A percentile compares a stretch with the other conserved stretches of the same genome.
Conservation (phyloP, 2,888 invertebrate species). For the Lasioglossum leucozonium region DNA sequence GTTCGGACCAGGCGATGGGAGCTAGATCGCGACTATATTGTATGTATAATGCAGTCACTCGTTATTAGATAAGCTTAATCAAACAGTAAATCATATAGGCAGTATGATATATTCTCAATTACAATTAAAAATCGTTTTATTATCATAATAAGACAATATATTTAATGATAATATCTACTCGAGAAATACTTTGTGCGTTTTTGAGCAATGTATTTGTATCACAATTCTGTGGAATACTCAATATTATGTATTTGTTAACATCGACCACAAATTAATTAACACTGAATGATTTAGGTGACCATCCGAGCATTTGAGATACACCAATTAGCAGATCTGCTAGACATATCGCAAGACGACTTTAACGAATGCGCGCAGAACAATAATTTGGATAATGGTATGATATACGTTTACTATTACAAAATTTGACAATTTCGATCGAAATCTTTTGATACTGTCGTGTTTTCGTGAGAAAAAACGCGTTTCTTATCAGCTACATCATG, state of each 20-base stretch:
- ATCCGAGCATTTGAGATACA: background rate
- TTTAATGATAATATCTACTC: no score
- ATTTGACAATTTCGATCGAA: background rate
- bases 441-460: no score
- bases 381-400: background rate
- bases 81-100: no score
- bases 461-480: no score
- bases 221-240: background rate
- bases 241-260: background rate
- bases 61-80: no score
- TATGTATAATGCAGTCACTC: no score
- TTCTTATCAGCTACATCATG: background rate
- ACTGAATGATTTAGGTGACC: background rate
- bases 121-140: background rate
- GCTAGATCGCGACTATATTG: no score
- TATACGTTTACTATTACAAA: background rate
- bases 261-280: background rate
- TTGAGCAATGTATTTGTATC: background rate
- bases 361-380: background rate
- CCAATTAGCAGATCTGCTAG: background rate
- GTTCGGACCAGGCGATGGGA: no score
- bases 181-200: background rate
- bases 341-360: background rate
- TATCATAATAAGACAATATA: no score
- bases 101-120: background rate